Conservation (phyloP, 2,113 vertebrate genomes). For the Bufo gargarizans region DNA sequence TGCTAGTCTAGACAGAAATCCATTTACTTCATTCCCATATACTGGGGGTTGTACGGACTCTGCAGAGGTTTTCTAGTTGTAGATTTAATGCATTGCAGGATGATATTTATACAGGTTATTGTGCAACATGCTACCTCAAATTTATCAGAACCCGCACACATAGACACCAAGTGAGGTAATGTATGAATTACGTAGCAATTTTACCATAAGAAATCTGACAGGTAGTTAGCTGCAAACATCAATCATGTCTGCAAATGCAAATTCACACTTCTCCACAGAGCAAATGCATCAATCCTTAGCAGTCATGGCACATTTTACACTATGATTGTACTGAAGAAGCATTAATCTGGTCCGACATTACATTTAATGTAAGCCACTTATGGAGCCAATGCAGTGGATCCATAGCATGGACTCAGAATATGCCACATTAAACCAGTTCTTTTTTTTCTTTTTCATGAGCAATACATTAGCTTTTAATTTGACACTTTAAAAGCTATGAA, state of each 20-base stretch:
- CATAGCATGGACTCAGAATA: not conserved
- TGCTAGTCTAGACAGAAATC: not conserved
- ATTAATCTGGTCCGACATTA: conserved; percentile 18
- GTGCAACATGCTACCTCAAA: not conserved
- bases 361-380: conserved; percentile 13
- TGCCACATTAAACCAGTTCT: not conserved
- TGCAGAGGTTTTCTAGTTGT: not conserved
- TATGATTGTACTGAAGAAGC: conserved; percentile 14
- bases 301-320: conserved; percentile 14
- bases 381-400: conserved; percentile 3
- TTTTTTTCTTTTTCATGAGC: not conserved
- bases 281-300: conserved; percentile 8
- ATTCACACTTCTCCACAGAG: conserved; percentile 24
- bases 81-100: not conserved
- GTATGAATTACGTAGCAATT: conserved; percentile 6
- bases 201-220: conserved; percentile 15
- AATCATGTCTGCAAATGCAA: conserved; percentile 20
- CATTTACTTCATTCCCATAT: not conserved
- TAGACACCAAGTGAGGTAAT: conserved; percentile 4
- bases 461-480: not conserved
- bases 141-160: not conserved
- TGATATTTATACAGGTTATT: not conserved
- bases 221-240: conserved; percentile 24
- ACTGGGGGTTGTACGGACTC: not conserved
- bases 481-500: not conserved